Base-by-base conservation (phyloP, 2,797 vertebrate species). In the Lates japonicus region DNA sequence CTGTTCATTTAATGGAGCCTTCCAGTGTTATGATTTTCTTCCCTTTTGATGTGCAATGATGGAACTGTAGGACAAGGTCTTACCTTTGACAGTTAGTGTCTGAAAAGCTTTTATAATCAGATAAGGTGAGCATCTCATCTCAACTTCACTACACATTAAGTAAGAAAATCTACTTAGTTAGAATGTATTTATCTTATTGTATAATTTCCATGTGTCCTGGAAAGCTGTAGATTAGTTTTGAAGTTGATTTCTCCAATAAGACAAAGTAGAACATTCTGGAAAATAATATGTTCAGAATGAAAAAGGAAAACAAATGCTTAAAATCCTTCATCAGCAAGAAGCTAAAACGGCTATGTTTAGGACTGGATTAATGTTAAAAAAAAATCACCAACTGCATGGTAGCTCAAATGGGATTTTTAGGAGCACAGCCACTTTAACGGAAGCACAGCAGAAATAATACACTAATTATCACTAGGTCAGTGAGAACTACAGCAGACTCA, bases 131-230 rank as follows among this genome's bases (percentile, higher is more conserved):
- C 11, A 25, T 44, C 46, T 19, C 7, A 48, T 19, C 46, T 42
- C 44, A 25, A 4, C 14, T 29, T 29, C 25, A 29, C 22, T n/a
- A 11, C 3, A 48, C 25, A 42, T 33, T 33, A 39, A 35, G 55
- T 54, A 49, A 78, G 9, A 22, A 75, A 61, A 68, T 65, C 51
- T 35, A 41, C 17, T 54, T 59, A 69, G 22, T 58, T 39, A 5
- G 44, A 49, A 41, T 48, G 5, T 3, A 62, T 39, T 39, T 55
- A 62, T 74, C 5, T 64, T 19, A 60, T 22, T n/a, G n/a, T 8
- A 12, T 70, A n/a, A 59, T 35, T 76, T 55, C 25, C 41, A 41
- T 41, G 10, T 13, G 41, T 12, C 41, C 5, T 31, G 25, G 25
- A 16, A 55, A 55, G 17, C 17, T 51, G 3, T 49, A 20, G 7